Conservation (phyloP, 2,113 vertebrate genomes). For the Morone chrysops region DNA sequence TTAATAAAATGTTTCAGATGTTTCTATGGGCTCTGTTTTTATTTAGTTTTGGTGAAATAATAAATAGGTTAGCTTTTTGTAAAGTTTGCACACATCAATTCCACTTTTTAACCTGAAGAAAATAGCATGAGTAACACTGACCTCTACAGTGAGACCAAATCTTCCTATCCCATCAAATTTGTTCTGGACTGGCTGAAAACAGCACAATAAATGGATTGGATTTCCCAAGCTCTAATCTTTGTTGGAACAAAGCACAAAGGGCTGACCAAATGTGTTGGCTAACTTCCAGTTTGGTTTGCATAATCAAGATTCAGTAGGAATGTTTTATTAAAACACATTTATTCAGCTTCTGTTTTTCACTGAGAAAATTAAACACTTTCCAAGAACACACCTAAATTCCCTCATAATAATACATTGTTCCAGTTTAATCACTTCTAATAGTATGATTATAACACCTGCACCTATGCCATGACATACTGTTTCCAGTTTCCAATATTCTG, state of each 20-base stretch:
- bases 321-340: neutral
- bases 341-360: neutral
- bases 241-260: constrained; percentile 24
- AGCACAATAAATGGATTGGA: neutral
- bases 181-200: neutral
- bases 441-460: neutral
- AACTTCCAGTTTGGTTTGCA: constrained; percentile 4
- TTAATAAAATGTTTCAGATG: constrained; percentile 83
- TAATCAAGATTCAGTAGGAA: constrained; percentile 12
- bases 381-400: neutral
- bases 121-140: neutral
- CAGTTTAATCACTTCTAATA: neutral
- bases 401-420: neutral
- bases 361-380: neutral
- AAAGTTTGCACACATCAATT: neutral
- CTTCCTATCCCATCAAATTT: neutral
- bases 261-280: constrained; percentile 7
- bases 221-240: constrained; percentile 52
- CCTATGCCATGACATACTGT: neutral
- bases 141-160: neutral
- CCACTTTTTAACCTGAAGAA: neutral
- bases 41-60: neutral
- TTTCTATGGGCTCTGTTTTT: constrained; percentile 31
- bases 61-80: neutral
- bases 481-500: neutral